phyloP scores from a whole-genome alignment of 1,140 invertebrate genomes.

The Drosophila punjabiensis region DNA sequence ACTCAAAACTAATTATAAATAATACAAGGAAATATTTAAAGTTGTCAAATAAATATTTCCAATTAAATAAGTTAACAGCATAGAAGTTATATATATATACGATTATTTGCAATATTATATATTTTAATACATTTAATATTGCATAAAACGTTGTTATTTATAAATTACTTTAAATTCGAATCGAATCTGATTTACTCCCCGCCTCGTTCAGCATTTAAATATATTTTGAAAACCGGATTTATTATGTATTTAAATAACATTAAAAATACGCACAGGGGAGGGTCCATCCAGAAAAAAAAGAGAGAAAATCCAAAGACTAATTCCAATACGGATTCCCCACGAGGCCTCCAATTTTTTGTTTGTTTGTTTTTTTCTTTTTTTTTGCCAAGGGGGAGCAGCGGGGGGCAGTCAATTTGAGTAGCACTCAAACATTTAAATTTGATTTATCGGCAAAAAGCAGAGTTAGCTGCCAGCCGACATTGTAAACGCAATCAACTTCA shows the following conservation, averaged over 20 bases:
- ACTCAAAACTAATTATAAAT: too few relatives aligned
- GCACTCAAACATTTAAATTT: constrained; percentile 74
- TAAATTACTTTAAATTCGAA: constrained; percentile 1
- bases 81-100: too few relatives aligned
- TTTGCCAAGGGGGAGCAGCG: too few relatives aligned
- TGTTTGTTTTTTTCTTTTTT: background rate
- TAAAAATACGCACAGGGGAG: constrained; percentile 30
- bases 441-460: constrained; percentile 50
- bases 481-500: constrained; percentile 66
- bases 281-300: background rate
- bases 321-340: constrained; percentile 18
- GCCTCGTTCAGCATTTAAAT: background rate
- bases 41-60: too few relatives aligned
- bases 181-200: background rate
- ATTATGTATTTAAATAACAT: constrained; percentile 67
- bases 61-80: too few relatives aligned
- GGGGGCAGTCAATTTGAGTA: constrained; percentile 55
- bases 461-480: constrained; percentile 4
- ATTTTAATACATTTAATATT: background rate
- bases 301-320: constrained; percentile 13
- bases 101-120: too few relatives aligned
- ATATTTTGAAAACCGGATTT: constrained; percentile 36
- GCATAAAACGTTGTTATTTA: too few relatives aligned
- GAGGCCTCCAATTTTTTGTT: constrained; percentile 17
- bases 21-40: too few relatives aligned